These are phyloP conservation scores for Pao palembangensis DNA, from an alignment of 2,113 vertebrate species.

Conservation along the genomic window DNA sequence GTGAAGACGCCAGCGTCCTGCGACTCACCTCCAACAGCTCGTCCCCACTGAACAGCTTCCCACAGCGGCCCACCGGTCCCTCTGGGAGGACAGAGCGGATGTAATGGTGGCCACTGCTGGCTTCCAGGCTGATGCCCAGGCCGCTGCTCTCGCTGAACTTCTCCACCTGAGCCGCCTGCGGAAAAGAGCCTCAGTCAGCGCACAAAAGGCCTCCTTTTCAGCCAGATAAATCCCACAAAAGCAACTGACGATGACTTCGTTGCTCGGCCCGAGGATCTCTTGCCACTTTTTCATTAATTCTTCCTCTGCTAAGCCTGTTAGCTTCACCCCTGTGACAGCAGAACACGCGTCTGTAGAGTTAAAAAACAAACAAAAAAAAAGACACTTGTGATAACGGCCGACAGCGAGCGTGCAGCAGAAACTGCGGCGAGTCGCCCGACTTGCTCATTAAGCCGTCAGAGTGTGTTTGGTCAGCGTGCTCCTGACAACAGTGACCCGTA, in stretches of 20 bases:
- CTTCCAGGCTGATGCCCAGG: conserved; percentile 93
- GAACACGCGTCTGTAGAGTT: not conserved
- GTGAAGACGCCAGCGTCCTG: not conserved
- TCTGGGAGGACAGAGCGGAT: conserved; percentile 93
- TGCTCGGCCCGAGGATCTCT: conserved; percentile 81
- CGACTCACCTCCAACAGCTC: conserved; percentile 87
- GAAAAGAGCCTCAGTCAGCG: not conserved
- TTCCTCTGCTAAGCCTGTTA: conserved; percentile 61
- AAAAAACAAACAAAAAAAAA: not conserved
- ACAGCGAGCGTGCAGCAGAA: too few relatives aligned
- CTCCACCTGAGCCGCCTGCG: conserved; percentile 87
- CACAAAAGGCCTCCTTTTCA: not conserved
- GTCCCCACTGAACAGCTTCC: conserved; percentile 90
- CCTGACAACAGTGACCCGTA: conserved; percentile 38
- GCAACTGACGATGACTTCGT: conserved; percentile 87
- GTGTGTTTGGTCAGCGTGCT: conserved; percentile 10
- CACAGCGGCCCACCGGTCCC: conserved; percentile 89
- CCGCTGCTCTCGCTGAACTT: conserved; percentile 93
- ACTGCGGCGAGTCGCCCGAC: not conserved
- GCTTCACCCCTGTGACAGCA: conserved; percentile 47
- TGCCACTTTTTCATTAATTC: conserved; percentile 83
- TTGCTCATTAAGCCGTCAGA: conserved; percentile 11
- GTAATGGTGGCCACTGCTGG: conserved; percentile 87
- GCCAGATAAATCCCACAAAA: not conserved
- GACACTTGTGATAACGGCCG: not conserved